Conservation (phyloP, 2,888 invertebrate genomes). For the Drosophila mulleri region DNA sequence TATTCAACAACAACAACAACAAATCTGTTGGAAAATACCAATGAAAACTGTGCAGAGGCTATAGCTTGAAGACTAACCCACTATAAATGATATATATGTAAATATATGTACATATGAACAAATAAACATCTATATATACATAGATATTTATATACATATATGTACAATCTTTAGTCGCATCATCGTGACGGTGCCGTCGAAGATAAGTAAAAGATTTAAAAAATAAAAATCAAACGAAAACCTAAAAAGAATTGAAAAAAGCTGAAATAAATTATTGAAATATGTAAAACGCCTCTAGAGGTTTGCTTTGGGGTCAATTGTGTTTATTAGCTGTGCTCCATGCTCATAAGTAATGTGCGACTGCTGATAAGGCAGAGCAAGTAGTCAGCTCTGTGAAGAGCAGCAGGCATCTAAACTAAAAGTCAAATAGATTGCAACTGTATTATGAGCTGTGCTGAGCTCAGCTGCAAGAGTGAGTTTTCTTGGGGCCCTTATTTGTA, state of each 20-base stretch:
- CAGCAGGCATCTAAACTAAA: slow-evolving; percentile 10
- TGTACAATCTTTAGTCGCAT: slow-evolving; percentile 50
- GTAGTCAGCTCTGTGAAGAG: background rate
- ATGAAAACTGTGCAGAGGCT: slow-evolving; percentile 19
- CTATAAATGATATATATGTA: slow-evolving; percentile 1
- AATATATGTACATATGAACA: too few species aligned
- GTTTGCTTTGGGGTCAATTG: slow-evolving; percentile 56
- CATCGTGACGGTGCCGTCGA: slow-evolving; percentile 54
- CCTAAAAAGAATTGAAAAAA: slow-evolving; percentile 32
- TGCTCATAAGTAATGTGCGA: slow-evolving; percentile 14
- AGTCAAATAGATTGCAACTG: slow-evolving; percentile 25
- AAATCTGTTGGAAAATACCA: slow-evolving; percentile 38
- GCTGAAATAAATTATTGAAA: slow-evolving; percentile 8
- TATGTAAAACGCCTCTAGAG: slow-evolving; percentile 28
- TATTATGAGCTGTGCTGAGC: background rate
- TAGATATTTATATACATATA: background rate
- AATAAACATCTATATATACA: background rate
- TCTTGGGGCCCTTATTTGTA: background rate
- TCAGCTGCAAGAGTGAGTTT: background rate
- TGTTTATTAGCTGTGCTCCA: slow-evolving; percentile 43
- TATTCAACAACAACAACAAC: background rate
- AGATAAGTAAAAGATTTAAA: slow-evolving; percentile 45
- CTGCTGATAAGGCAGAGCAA: slow-evolving; percentile 41
- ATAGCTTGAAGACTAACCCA: slow-evolving; percentile 38
- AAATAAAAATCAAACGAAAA: slow-evolving; percentile 35